Base-by-base conservation (phyloP, 2,113 vertebrate species). In the Calyptomena viridis region DNA sequence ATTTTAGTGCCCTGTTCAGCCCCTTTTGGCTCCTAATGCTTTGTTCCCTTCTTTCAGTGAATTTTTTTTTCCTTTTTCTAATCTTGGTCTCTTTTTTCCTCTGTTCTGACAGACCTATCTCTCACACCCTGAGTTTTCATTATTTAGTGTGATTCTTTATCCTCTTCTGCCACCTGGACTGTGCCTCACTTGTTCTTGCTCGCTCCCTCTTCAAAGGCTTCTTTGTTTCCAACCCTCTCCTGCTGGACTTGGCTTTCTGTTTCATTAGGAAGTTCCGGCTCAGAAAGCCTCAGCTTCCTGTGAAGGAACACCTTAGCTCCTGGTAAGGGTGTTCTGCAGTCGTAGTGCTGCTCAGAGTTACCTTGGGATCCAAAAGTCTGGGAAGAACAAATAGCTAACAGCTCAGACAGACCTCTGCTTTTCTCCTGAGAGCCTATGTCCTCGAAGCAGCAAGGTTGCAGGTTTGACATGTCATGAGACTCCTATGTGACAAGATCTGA, bases 131-230 rank as follows among this genome's bases (percentile, higher is more conserved):
- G 15, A 80, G 42, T 88, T 90, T 95, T 85, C 64, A 84, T 86
- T 93, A 78, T 93, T 91, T 86, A 81, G 35, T 63, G 31, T 14
- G 72, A 80, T 91, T 94, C 64, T 91, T 93, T 87, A 59, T 85
- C 39, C 16, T 84, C 25, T 87, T 84, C 71, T 94, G 63, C 40
- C 75, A 95, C 72, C 82, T 90, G 55, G 75, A 47, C 72, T 63
- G 35, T 27, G 9, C 90, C 82, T 93, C 30, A 0, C 59, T 83
- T 89, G 24, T 46, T 89, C 84, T 75, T 68, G 33, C 84, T 91
- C 87, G 59, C 18, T 47, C 24, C 11, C 6, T 4, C 37, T 85
- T 93, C 82, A 96, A 94, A 93, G 18, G 4, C 31, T 50, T 79
- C 47, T 80, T 95, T 85, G 37, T 93, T 80, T 88, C 84, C 60